Base-by-base conservation (phyloP, 2,113 vertebrate species). In the Drymodes brunneopygia region DNA sequence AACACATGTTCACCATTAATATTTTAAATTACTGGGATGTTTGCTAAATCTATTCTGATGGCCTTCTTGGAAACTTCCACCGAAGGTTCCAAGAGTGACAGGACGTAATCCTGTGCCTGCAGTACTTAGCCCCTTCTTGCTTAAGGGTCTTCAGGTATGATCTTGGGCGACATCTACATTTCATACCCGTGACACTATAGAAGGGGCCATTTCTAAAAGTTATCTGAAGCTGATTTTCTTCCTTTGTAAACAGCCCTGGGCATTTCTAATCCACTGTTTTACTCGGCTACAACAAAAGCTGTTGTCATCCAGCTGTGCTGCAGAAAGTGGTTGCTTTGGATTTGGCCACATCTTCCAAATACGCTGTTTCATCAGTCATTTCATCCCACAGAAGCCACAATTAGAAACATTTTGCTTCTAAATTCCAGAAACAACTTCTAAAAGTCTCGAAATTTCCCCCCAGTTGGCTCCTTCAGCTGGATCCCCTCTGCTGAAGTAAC, bases 1-100 rank as follows among this genome's bases (percentile, higher is more conserved):
- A 86, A 80, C 94, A 97, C 90, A 90, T 96, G 90, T 65, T 91
- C 88, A 83, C 74, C 70, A 96, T 94, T 94, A 95, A 92, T 94
- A 86, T 64, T 90, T 95, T 86, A 94, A 93, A 88, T 96, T 74
- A 78, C 85, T 94, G 88, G 88, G 71, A 90, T 73, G 45, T 53
- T 92, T 95, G 86, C 81, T 24, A 54, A 77, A 88, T 89, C 65
- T 91, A 1, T 77, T 88, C 56, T 60, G 35, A 88, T 8, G 2
- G 35, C 25, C 40, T 23, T 36, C 72, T 79, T 60, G 77, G 84
- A 89, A 91, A 72, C 93, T 85, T 82, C 44, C 50, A 78, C 27
- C 45, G 60, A 38, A 88, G 42, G 60, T 47, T 81, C 71, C 64
- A 83, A 14, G 44, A 78, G 27, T 36, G 47, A 51, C 51, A 70